phyloP scores from a whole-genome alignment of 2,888 invertebrate species.

The Brachyopa scutellaris region DNA sequence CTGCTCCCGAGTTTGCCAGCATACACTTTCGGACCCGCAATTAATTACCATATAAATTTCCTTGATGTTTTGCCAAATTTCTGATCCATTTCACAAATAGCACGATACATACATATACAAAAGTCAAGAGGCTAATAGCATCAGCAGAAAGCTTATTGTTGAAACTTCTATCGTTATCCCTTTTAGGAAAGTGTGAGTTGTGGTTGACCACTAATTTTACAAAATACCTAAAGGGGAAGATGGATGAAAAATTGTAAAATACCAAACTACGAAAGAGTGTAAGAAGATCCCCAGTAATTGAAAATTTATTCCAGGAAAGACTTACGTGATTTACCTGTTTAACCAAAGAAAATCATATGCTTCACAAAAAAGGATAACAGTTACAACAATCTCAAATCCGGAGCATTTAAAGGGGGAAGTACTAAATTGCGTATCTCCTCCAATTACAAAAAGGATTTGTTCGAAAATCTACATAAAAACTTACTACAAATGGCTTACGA shows the following conservation, averaged over 20 bases:
- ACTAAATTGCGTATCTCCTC: neutral
- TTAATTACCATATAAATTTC: constrained; percentile 60
- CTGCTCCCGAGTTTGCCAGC: constrained; percentile 21
- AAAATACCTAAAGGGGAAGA: constrained; percentile 17
- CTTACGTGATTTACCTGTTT: constrained; percentile 5
- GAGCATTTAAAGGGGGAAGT: neutral
- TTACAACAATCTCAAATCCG: neutral
- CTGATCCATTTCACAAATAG: constrained; percentile 51
- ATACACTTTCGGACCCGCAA: constrained; percentile 36
- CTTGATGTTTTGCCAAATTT: constrained; percentile 41
- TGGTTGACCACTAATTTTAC: constrained; percentile 32
- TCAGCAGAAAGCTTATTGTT: constrained; percentile 30
- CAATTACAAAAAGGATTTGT: constrained; percentile 31
- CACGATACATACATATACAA: constrained; percentile 2
- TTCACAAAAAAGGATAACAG: constrained; percentile 5
- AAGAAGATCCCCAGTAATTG: constrained; percentile 22
- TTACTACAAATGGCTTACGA: constrained; percentile 16
- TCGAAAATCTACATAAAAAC: constrained; percentile 22
- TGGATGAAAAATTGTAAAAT: constrained; percentile 23
- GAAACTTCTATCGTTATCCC: constrained; percentile 34
- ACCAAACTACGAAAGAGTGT: neutral
- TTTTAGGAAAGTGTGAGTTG: constrained; percentile 21
- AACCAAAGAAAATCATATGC: neutral
- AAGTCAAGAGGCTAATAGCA: constrained; percentile 21
- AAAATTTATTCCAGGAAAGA: constrained; percentile 17